Percentiles rank a stretch among this genome's conserved stretches.
Conservation (phyloP, 2,888 invertebrate genomes). For the Gnatocerus cornutus region DNA sequence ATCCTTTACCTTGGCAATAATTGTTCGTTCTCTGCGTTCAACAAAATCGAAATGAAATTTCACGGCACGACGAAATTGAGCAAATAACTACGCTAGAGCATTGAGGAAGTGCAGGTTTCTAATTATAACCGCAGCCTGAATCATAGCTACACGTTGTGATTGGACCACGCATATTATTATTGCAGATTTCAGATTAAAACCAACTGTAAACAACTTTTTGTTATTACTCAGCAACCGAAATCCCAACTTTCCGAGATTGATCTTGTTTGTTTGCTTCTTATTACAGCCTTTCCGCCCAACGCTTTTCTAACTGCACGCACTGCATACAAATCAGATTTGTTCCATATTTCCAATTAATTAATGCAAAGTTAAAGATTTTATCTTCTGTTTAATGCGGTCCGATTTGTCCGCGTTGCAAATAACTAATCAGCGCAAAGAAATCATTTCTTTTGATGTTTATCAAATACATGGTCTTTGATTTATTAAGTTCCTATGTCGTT, state of each 20-base stretch:
- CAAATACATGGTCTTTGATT: constrained; percentile 46
- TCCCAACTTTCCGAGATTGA: no score
- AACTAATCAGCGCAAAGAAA: constrained; percentile 50
- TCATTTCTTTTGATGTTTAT: constrained; percentile 57
- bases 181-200: constrained; percentile 52
- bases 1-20: constrained; percentile 40
- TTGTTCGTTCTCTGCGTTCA: constrained; percentile 36
- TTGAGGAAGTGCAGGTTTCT: constrained; percentile 48
- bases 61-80: constrained; percentile 41
- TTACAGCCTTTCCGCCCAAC: constrained; percentile 16
- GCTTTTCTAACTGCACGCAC: constrained; percentile 18
- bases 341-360: constrained; percentile 49
- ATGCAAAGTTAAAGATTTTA: constrained; percentile 45
- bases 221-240: constrained; percentile 39
- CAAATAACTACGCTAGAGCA: constrained; percentile 43
- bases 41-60: constrained; percentile 41
- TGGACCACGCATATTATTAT: constrained; percentile 53
- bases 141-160: constrained; percentile 40
- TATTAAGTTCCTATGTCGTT: constrained; percentile 31
- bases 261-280: not conserved
- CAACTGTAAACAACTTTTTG: constrained; percentile 53
- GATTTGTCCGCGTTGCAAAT: constrained; percentile 58
- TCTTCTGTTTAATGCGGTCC: constrained; percentile 55
- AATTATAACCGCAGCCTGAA: constrained; percentile 47
- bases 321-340: constrained; percentile 42